Conservation (phyloP, 2,113 vertebrate species). For the Anolis sagrei region DNA sequence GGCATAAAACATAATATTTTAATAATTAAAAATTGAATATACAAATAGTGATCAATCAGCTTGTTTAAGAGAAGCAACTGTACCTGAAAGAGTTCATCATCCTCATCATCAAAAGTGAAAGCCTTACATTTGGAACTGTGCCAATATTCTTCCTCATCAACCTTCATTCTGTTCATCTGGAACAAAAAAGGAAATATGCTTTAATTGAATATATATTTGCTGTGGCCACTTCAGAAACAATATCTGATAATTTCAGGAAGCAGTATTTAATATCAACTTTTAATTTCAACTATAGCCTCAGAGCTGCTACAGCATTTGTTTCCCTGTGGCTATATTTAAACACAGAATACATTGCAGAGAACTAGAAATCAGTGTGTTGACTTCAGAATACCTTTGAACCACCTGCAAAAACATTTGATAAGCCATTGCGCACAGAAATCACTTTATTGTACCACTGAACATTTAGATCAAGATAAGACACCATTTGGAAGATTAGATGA, state of each 20-base stretch:
- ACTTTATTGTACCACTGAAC: background rate
- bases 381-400: no score
- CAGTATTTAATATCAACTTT: background rate
- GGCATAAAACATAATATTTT: no score
- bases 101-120: conserved; percentile 95
- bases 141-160: conserved; percentile 97
- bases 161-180: conserved; percentile 87
- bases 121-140: conserved; percentile 92
- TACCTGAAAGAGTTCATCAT: conserved; percentile 90
- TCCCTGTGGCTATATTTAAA: background rate
- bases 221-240: background rate
- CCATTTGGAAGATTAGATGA: no score
- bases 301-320: background rate
- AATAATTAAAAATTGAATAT: background rate
- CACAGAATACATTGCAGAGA: background rate
- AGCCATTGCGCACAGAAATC: background rate
- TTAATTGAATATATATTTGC: background rate
- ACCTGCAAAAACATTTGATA: no score
- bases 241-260: background rate
- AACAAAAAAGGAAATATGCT: conserved; percentile 7
- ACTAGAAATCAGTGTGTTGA: background rate
- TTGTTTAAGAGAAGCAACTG: background rate
- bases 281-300: background rate
- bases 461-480: background rate
- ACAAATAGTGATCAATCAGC: background rate